Conservation (phyloP, 2,113 vertebrate species). For the Centropus unirufus region DNA sequence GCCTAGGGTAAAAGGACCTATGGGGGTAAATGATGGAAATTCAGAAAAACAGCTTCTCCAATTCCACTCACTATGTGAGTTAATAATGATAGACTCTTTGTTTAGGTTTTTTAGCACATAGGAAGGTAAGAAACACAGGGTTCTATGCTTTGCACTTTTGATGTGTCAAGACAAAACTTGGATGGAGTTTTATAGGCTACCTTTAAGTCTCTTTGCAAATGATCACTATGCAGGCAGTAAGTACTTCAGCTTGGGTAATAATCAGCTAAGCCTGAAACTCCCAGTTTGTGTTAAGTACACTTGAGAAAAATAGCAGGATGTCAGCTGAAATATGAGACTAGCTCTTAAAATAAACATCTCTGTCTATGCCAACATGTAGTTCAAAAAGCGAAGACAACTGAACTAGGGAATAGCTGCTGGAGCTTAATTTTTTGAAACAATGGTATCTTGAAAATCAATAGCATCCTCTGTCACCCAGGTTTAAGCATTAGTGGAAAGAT, state of each 20-base stretch:
- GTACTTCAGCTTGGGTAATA: neutral
- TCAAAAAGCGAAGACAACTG: neutral
- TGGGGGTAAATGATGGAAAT: neutral
- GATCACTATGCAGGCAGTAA: accelerated
- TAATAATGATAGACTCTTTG: neutral
- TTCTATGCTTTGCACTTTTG: neutral
- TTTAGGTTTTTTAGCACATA: neutral
- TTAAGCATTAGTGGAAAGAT: neutral
- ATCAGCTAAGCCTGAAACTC: neutral
- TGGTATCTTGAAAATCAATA: neutral
- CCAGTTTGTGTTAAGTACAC: neutral
- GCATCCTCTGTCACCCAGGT: neutral
- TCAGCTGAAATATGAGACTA: neutral
- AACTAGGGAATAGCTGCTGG: neutral
- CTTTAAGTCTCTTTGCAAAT: neutral
- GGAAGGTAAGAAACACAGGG: neutral
- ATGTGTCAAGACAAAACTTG: neutral
- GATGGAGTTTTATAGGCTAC: neutral
- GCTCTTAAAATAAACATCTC: neutral
- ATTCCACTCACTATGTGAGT: neutral
- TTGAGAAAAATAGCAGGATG: neutral
- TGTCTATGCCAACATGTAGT: neutral
- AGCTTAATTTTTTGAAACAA: neutral
- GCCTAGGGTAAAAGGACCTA: neutral
- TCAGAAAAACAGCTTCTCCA: neutral